Evolutionary conservation across 2,797 vertebrate genomes (phyloP), one percentile per base, ranked within the genome.

Genomic region (Saguinus oedipus): DNA sequence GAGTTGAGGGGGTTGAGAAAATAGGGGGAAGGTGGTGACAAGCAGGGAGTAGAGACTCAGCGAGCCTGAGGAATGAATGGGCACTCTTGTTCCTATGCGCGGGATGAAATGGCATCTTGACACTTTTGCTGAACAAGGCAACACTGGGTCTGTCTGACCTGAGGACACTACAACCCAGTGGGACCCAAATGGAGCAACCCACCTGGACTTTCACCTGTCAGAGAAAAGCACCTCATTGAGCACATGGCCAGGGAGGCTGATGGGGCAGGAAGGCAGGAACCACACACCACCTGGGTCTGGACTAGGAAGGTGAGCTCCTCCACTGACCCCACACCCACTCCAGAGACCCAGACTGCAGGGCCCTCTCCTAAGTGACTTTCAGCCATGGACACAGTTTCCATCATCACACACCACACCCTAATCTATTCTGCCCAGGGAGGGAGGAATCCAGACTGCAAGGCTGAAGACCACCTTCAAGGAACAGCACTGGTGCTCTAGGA

Each of bases 211-310:
- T 78, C 36, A 50, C 81, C 12, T 4, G 22, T 14, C 42, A 17
- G 83, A 89, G 86, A 70, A 80, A 87, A 88, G 24, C 20, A 82
- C 48, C 48, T 64, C 64, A 57, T 79, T 55, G 75, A 42, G 50
- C 9, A 4, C 10, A 10, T 7, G 46, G 42, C 24, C 68, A 39
- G 42, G 84, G n/a, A 84, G 74, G 53, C 61, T 9, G 27, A 68
- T 64, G 39, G n/a, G 13, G 46, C 26, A 24, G 68, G 48, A 42
- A 24, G 33, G 39, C 68, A 74, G 64, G 76, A 39, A 75, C 5
- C n/a, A 64, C 72, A 42, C 46, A 5, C 0, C 24, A 39, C 20
- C 13, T 11, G 33, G 44, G 39, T 13, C 68, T 30, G 44, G 48
- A 33, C 4, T 5, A 24, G 59, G 82, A 12, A 22, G 44, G 42